Evolutionary conservation across 2,888 invertebrate species (phyloP).

Genomic region (Odontocolon sp.): DNA sequence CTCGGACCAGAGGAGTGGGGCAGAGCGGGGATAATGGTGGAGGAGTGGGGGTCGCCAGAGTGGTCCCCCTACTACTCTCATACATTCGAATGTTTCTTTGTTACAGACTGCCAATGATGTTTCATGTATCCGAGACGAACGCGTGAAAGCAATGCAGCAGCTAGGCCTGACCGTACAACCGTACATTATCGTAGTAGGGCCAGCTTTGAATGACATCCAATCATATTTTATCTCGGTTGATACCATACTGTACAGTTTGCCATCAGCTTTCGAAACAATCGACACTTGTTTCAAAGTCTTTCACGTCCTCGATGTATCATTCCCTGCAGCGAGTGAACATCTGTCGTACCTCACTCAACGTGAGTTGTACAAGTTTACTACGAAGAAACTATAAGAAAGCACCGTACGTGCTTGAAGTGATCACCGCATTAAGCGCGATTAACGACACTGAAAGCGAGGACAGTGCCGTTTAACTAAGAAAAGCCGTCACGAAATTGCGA

Average conservation of each 20-base stretch:
- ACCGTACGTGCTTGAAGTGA: constrained; percentile 12
- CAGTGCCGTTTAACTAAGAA: no score
- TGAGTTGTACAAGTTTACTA: constrained; percentile 40
- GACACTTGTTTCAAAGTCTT: constrained; percentile 57
- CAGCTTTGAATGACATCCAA: constrained; percentile 12
- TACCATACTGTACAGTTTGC: constrained; percentile 14
- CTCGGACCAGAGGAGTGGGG: no score
- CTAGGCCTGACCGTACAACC: constrained; percentile 30
- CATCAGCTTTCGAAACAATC: constrained; percentile 34
- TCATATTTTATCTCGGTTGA: constrained; percentile 29
- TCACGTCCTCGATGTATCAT: constrained; percentile 45
- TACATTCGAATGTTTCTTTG: not conserved
- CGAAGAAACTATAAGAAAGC: constrained; percentile 22
- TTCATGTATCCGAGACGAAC: not conserved
- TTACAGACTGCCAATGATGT: constrained; percentile 17
- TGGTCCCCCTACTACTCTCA: no score
- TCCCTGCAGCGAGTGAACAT: constrained; percentile 47
- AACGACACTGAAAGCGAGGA: not conserved
- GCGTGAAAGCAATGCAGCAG: not conserved
- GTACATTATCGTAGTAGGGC: constrained; percentile 31
- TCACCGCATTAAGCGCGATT: constrained; percentile 19
- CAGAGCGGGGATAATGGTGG: no score
- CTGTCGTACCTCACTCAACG: constrained; percentile 52
- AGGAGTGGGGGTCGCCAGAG: no score
- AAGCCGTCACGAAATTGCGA: no score